phyloP scores from a whole-genome alignment of 2,113 vertebrate species.

The Trichechus manatus region DNA sequence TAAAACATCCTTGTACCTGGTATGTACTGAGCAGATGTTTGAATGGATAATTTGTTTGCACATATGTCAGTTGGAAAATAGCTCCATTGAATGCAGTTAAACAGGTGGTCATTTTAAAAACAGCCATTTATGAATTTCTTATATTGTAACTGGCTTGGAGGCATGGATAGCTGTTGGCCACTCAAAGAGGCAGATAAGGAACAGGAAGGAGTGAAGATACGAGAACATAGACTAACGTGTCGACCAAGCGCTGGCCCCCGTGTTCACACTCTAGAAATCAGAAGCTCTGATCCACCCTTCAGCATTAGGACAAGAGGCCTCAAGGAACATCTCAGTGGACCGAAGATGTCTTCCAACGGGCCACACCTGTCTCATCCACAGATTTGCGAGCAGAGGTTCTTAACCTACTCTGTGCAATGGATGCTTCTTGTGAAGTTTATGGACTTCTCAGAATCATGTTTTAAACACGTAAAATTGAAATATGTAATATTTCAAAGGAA shows the following conservation, averaged over 20 bases:
- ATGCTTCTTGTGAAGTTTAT: background rate
- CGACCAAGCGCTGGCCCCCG: accelerated
- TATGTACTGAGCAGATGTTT: background rate
- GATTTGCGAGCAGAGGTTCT: background rate
- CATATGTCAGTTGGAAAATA: background rate
- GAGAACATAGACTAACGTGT: background rate
- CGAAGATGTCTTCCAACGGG: background rate
- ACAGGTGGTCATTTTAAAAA: background rate
- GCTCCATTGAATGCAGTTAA: background rate
- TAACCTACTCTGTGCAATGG: too few species aligned
- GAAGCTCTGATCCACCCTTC: background rate
- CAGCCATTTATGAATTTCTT: background rate
- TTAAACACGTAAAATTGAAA: background rate
- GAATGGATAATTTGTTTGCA: background rate
- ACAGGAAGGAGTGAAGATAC: background rate
- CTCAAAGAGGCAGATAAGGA: background rate
- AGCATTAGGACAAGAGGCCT: background rate
- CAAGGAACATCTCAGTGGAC: background rate
- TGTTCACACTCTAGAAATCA: background rate
- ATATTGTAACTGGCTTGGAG: background rate
- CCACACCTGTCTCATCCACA: background rate
- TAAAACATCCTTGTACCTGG: background rate
- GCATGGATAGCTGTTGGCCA: too few species aligned
- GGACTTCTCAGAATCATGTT: background rate
- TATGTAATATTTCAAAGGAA: background rate